Evolutionary conservation across 2,113 vertebrate species (phyloP).

Genomic region (Pterocles burchelli): DNA sequence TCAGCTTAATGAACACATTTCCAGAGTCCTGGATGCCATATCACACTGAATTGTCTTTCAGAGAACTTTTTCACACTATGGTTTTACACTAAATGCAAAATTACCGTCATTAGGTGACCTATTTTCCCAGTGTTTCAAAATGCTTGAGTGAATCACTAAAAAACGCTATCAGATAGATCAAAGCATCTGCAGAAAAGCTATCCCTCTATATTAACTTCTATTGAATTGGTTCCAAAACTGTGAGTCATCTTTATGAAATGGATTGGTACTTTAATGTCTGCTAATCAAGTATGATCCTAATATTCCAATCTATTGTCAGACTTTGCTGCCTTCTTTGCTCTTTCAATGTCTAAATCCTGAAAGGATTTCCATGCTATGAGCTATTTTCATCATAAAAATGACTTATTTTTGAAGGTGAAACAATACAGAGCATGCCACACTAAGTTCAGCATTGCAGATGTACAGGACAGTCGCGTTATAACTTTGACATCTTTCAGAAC

Average conservation of each 20-base stretch:
- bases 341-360: background rate
- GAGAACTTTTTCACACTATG: background rate
- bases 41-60: background rate
- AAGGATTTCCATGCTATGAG: background rate
- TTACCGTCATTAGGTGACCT: background rate
- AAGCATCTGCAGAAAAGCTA: conserved; percentile 13
- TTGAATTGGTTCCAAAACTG: background rate
- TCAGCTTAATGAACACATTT: background rate
- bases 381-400: background rate
- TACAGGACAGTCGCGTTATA: background rate
- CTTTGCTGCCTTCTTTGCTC: background rate
- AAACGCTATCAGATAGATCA: background rate
- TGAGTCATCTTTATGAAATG: conserved; percentile 3
- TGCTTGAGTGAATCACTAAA: background rate
- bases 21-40: background rate
- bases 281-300: background rate
- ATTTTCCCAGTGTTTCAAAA: conserved; percentile 32
- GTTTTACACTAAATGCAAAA: background rate
- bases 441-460: background rate
- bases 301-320: background rate
- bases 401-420: background rate
- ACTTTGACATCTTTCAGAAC: background rate
- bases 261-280: background rate
- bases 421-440: background rate
- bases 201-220: background rate